phyloP scores from a whole-genome alignment of 2,888 invertebrate species.

The Pristionchus entomophagus region DNA sequence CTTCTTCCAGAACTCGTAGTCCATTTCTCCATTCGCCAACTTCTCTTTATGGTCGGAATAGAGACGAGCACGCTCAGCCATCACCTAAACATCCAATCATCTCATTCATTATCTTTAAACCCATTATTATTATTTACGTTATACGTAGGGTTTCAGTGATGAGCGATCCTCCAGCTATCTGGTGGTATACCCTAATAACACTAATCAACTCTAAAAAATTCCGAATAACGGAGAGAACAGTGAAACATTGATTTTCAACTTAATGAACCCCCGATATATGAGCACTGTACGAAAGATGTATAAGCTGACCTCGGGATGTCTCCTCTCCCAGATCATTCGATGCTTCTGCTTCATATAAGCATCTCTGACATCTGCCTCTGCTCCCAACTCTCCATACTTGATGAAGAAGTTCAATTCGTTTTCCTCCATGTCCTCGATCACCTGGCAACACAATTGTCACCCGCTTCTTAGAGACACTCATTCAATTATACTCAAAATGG shows the following conservation, averaged over 20 bases:
- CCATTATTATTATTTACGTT: too few species aligned
- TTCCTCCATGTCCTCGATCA: conserved; percentile 84
- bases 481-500: too few species aligned
- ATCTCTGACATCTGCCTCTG: conserved; percentile 83
- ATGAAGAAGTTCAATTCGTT: conserved; percentile 90
- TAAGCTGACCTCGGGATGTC: conserved; percentile 80
- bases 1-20: conserved; percentile 75
- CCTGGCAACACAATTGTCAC: conserved; percentile 46
- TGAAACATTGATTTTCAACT: too few species aligned
- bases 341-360: conserved; percentile 97
- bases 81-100: too few species aligned
- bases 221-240: too few species aligned
- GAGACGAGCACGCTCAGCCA: conserved; percentile 70
- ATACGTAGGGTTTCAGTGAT: too few species aligned
- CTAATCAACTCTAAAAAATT: too few species aligned
- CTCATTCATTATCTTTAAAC: too few species aligned
- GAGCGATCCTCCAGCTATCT: too few species aligned
- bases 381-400: conserved; percentile 96
- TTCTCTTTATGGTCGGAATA: conserved; percentile 63
- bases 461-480: too few species aligned
- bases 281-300: not conserved
- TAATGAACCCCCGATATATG: too few species aligned
- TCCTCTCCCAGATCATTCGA: conserved; percentile 95
- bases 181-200: too few species aligned
- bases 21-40: conserved; percentile 63